Conservation (phyloP, 2,888 invertebrate genomes). For the Hyppa rectilinea region DNA sequence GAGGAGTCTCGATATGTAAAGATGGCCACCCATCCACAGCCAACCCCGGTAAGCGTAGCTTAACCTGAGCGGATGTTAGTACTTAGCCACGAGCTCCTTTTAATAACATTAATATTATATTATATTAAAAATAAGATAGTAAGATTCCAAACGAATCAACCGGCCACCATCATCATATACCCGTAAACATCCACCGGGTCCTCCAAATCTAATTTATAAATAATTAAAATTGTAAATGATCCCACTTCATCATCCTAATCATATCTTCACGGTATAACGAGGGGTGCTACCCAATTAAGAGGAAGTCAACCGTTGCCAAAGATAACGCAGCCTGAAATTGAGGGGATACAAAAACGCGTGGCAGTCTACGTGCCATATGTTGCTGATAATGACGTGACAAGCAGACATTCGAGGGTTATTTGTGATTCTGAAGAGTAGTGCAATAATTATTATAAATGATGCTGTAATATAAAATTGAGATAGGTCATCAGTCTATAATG, state of each 20-base stretch:
- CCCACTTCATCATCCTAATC: constrained; percentile 52
- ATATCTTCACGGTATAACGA: constrained; percentile 52
- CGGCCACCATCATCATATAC: background rate
- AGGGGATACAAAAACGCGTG: constrained; percentile 43
- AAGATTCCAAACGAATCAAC: background rate
- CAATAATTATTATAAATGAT: background rate
- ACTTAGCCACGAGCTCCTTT: no score
- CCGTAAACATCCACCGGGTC: background rate
- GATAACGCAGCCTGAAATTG: constrained; percentile 63
- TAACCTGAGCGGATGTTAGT: no score
- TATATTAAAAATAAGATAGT: no score
- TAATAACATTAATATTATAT: no score
- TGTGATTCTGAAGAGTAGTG: constrained; percentile 11
- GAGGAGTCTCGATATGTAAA: no score
- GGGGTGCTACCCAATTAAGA: constrained; percentile 72
- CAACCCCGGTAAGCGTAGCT: no score
- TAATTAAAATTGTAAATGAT: constrained; percentile 58
- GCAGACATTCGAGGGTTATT: constrained; percentile 10
- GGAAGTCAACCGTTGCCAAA: constrained; percentile 70
- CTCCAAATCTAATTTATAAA: constrained; percentile 26
- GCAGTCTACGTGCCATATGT: constrained; percentile 46
- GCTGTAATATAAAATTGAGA: no score
- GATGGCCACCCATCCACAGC: no score
- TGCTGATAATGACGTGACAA: constrained; percentile 37
- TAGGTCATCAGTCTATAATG: no score